These are phyloP conservation scores for Drosophila cardini DNA, from an alignment of 1,140 invertebrate species.

Conservation along the genomic window DNA sequence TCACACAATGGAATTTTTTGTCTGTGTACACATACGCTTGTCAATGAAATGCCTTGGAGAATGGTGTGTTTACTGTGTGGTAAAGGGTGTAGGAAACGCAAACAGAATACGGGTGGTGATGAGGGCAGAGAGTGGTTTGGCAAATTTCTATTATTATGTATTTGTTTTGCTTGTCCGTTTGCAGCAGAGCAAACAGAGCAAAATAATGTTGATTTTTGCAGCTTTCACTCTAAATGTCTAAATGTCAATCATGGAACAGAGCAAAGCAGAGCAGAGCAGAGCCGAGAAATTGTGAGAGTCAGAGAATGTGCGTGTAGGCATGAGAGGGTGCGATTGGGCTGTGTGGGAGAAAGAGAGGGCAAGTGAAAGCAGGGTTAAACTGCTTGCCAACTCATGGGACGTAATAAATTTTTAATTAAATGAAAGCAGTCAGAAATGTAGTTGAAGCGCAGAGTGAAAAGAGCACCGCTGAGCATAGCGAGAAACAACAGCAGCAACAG, in stretches of 20 bases:
- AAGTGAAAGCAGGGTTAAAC: neutral
- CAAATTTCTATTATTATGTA: slow-evolving; percentile 60
- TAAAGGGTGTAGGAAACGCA: neutral
- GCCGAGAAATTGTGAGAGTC: neutral
- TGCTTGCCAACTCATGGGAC: slow-evolving; percentile 35
- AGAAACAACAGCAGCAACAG: neutral
- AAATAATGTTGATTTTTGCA: slow-evolving; percentile 57
- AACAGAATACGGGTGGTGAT: neutral
- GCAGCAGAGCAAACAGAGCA: slow-evolving; percentile 35
- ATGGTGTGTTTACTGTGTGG: neutral
- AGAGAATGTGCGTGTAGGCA: neutral
- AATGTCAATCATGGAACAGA: slow-evolving; percentile 46
- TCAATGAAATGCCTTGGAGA: neutral
- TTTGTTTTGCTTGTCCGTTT: slow-evolving; percentile 50
- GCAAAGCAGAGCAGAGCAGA: neutral
- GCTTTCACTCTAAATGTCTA: slow-evolving; percentile 58
- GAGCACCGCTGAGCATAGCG: slow-evolving; percentile 4
- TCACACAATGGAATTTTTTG: neutral
- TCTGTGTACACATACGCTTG: neutral
- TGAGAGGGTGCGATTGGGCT: neutral
- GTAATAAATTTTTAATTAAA: slow-evolving; percentile 63
- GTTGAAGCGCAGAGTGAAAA: neutral
- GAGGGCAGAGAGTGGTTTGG: slow-evolving; percentile 2
- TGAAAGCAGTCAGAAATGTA: slow-evolving; percentile 53
- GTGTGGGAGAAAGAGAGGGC: neutral